Evolutionary conservation across 2,113 vertebrate genomes (phyloP), one percentile per base, ranked within the genome.

Genomic region (Pica pica): DNA sequence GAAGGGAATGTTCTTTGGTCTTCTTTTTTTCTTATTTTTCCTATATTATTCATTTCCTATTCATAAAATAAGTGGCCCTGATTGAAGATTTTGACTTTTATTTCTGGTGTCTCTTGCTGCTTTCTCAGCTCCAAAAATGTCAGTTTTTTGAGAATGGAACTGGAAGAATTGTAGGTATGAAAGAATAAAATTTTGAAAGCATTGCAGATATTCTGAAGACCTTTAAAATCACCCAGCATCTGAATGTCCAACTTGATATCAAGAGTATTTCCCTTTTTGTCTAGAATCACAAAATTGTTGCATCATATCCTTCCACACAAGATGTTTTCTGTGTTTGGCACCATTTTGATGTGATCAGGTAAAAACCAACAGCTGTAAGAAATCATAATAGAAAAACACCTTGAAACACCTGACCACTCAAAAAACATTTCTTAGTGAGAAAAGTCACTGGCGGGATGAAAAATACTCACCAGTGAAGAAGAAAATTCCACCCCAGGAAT

Each of bases 21-120:
- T 3, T 22, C 59, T 44, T 24, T 1, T 13, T 37, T 11, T 22
- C 65, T 37, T 2, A 9, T 46, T 46, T 1, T 2, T 2, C 8
- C 3, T 8, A 0, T 39, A 33, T 3, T 22, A 9, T 64, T 14
- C 4, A 23, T 64, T 64, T 27, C n/a, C 22, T 47, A 13, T 59
- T 31, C 8, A 35, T 53, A 64, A 60, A 64, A 33, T 59, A 64
- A 64, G 6, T n/a, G 22, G 18, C 11, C 27, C 37, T 19, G 11
- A 35, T 4, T 28, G 42, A 75, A 64, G 22, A 8, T 59, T 70
- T 59, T 42, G 10, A 24, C 16, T 81, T 80, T 76, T 76, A 15
- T 76, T 81, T 85, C 39, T 70, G 31, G 11, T 27, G 6, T 37
- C 11, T 57, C 49, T 80, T 70, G 27, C 30, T 47, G 7, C 23